Percentiles rank a stretch among this genome's conserved stretches.
These are phyloP conservation scores for Anas capensis DNA, from an alignment of 2,797 vertebrate species.

Conservation along the genomic window DNA sequence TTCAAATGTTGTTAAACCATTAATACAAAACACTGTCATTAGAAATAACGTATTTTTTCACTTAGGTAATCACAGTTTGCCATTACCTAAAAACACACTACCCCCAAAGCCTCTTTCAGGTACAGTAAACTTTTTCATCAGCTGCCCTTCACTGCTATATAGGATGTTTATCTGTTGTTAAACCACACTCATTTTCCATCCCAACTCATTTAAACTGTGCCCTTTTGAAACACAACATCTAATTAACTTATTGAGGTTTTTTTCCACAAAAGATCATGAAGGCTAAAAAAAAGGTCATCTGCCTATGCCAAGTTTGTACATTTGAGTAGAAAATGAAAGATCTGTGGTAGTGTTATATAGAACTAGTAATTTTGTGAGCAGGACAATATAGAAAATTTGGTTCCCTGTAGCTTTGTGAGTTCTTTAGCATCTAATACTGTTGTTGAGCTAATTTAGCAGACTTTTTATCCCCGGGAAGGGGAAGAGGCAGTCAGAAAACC, in stretches of 20 bases:
- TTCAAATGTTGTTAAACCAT: background rate
- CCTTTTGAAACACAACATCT: background rate
- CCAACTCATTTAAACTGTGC: background rate
- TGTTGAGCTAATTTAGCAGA: background rate
- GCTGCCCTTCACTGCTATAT: background rate
- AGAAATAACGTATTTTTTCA: background rate
- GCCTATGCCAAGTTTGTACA: background rate
- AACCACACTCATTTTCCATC: background rate
- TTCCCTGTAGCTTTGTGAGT: conserved; percentile 1
- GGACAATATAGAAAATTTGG: background rate
- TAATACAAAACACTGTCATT: background rate
- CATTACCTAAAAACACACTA: background rate
- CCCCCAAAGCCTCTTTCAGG: background rate
- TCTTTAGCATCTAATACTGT: background rate
- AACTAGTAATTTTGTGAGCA: background rate
- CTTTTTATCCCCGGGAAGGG: background rate
- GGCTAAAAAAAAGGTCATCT: background rate
- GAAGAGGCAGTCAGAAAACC: background rate
- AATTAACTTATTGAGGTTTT: background rate
- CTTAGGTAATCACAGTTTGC: background rate
- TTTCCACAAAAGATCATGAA: background rate
- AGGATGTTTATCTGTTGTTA: background rate
- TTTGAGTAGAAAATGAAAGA: conserved; percentile 35
- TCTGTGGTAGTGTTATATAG: background rate
- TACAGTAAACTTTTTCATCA: background rate